Percentiles rank a stretch among this genome's conserved stretches.
Evolutionary conservation across 2,113 vertebrate genomes (phyloP).

Genomic region (Elephantulus edwardii): DNA sequence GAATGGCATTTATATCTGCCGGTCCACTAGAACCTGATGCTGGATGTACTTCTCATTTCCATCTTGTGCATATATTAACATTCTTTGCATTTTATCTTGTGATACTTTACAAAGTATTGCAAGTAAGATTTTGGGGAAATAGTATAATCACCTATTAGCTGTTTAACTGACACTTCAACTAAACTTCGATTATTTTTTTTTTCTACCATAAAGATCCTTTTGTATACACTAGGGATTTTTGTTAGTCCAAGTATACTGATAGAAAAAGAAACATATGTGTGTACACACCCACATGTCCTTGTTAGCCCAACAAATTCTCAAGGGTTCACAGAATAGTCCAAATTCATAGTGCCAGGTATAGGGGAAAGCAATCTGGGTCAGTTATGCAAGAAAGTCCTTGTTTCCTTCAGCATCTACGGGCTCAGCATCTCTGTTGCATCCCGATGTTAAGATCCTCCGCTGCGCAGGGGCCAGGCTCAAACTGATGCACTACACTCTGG

Average conservation of each 20-base stretch:
- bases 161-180: conserved; percentile 18
- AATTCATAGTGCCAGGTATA: no score
- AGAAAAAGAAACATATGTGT: background rate
- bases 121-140: conserved; percentile 16
- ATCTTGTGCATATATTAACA: background rate
- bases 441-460: no score
- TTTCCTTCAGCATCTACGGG: no score
- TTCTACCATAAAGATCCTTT: background rate
- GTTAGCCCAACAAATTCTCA: conserved; percentile 2
- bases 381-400: no score
- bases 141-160: background rate
- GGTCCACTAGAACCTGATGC: background rate
- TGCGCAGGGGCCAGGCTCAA: no score
- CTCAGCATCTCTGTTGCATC: no score
- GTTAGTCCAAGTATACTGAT: background rate
- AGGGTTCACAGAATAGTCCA: background rate
- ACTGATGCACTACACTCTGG: no score
- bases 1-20: background rate
- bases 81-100: background rate
- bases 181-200: background rate
- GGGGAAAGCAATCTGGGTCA: no score
- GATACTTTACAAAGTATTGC: background rate
- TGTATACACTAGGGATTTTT: background rate
- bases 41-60: background rate
- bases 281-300: background rate